phyloP scores from a whole-genome alignment of 30 jellyfish, hydroid and myxozoan species.

The Chironex yamaguchii region DNA sequence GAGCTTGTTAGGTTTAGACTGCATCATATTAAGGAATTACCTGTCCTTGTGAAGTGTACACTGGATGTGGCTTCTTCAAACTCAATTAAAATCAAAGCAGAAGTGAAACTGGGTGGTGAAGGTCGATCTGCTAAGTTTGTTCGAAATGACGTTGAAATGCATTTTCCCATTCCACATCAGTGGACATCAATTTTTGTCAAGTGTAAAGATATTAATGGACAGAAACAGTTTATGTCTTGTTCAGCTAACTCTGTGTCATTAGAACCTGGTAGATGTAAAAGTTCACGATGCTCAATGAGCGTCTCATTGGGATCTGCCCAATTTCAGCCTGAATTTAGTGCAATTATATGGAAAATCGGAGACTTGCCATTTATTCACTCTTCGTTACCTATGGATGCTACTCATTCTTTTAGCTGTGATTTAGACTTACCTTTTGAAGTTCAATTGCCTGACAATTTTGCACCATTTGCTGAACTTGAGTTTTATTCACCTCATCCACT shows the following conservation, averaged over 20 bases:
- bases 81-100: conserved; percentile 82
- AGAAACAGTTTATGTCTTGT: conserved; percentile 51
- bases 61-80: conserved; percentile 68
- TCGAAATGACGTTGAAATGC: conserved; percentile 66
- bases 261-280: conserved; percentile 68
- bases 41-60: conserved; percentile 65
- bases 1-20: conserved; percentile 85
- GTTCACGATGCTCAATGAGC: conserved; percentile 63
- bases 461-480: conserved; percentile 82
- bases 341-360: conserved; percentile 85
- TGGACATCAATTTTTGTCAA: conserved; percentile 85
- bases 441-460: conserved; percentile 55
- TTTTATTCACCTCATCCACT: conserved; percentile 68
- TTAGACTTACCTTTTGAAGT: conserved; percentile 82
- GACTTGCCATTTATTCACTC: conserved; percentile 70
- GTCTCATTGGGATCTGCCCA: conserved; percentile 80
- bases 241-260: conserved; percentile 52
- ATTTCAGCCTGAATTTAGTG: conserved; percentile 87
- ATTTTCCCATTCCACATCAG: conserved; percentile 76
- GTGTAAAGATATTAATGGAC: conserved; percentile 59
- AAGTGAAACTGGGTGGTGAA: conserved; percentile 64
- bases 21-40: conserved; percentile 34
- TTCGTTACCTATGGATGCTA: conserved; percentile 81
- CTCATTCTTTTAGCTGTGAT: conserved; percentile 75
- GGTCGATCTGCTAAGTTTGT: conserved; percentile 53